These are phyloP conservation scores for Choristoneura fumiferana DNA, from an alignment of 1,140 invertebrate species.

Conservation along the genomic window DNA sequence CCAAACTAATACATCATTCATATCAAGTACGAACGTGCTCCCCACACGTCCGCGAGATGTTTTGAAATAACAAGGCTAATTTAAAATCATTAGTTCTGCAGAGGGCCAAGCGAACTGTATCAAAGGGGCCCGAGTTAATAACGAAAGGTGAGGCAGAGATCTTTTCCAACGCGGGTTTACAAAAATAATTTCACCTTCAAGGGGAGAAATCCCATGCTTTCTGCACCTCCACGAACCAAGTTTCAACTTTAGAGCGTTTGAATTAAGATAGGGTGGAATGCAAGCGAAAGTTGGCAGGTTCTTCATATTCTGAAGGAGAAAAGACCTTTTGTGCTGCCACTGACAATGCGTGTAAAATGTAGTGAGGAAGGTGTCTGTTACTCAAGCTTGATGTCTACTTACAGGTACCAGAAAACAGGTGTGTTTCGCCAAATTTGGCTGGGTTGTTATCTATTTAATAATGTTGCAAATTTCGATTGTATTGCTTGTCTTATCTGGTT, in stretches of 20 bases:
- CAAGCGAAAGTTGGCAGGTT: background rate
- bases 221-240: background rate
- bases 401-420: too few species aligned
- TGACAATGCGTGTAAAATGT: constrained; percentile 8
- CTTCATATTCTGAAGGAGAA: constrained; percentile 8
- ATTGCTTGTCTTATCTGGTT: too few species aligned
- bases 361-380: too few species aligned
- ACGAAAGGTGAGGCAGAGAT: constrained; percentile 65
- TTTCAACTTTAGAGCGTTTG: background rate
- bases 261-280: background rate
- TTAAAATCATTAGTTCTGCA: constrained; percentile 65
- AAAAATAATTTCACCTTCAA: constrained; percentile 61
- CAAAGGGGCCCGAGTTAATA: constrained; percentile 72
- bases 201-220: constrained; percentile 24
- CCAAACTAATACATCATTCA: too few species aligned
- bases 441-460: too few species aligned
- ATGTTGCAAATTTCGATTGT: too few species aligned
- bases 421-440: too few species aligned
- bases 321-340: background rate
- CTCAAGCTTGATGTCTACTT: too few species aligned
- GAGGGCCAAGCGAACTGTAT: constrained; percentile 51
- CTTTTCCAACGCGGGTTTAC: constrained; percentile 55
- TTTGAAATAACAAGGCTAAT: constrained; percentile 59
- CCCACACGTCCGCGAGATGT: constrained; percentile 35
- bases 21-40: constrained; percentile 26